Evolutionary conservation across 2,888 invertebrate genomes (phyloP), one percentile per base, ranked within the genome.

Genomic region (Dioctria linearis): DNA sequence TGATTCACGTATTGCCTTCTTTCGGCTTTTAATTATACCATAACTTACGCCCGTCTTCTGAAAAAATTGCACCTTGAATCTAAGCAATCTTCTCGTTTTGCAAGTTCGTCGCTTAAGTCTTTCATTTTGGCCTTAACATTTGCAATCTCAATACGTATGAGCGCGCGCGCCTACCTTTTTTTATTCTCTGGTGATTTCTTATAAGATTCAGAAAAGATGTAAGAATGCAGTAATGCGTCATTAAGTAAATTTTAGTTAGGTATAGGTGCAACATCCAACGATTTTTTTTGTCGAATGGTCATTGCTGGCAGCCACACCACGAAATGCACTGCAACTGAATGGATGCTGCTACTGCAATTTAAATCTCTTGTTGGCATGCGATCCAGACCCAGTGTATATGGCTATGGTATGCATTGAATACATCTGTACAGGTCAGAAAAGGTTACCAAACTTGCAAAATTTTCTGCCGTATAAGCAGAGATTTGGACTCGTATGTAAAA

Each of bases 71-170:
- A n/a, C 61, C 61, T 61, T 61, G 61, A 61, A 39, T 61, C 61
- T 61, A 61, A 25, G 61, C n/a, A 61, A 37, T 54, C 6, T 11
- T 11, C 6, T 54, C 4, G 4, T 11, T 61, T 61, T 25, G 25
- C 73, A 40, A 73, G 73, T 73, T 73, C 54, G 73, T 73, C 59
- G 73, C 73, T 73, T 73, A 73, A 73, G 57, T 73, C 73, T 73
- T 73, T 73, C 59, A 57, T 73, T 73, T 73, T 13, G 73, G 73
- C 73, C 73, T 73, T 73, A 73, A 57, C 73, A 73, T 73, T 73
- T 73, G 73, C 43, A 73, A 42, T 37, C 73, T 57, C 57, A 51
- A 11, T 49, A 73, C 40, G 25, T 25, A 25, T 25, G 25, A 25
- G 25, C 25, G 25, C 25, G 25, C 25, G 73, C 73, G 57, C 73